phyloP scores from a whole-genome alignment of 2,797 vertebrate species.

The Tympanoctomys barrerae region DNA sequence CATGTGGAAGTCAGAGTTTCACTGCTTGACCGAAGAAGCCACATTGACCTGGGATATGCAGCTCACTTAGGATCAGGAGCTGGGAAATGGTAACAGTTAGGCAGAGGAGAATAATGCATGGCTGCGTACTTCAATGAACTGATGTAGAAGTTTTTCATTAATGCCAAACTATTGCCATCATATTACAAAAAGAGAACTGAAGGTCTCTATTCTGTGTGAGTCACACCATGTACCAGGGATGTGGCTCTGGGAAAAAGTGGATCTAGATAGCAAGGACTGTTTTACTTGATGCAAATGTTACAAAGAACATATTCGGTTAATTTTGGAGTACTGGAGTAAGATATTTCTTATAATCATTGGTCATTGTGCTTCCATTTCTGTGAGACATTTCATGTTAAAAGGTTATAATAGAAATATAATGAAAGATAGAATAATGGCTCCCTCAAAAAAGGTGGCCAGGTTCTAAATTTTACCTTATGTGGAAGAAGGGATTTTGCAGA shows the following conservation, averaged over 20 bases:
- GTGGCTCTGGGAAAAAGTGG: neutral
- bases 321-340: neutral
- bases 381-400: constrained; percentile 30
- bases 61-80: neutral
- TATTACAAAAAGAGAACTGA: neutral
- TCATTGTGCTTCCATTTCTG: neutral
- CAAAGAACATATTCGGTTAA: neutral
- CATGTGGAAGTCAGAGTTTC: neutral
- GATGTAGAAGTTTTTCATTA: neutral
- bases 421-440: neutral
- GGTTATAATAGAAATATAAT: neutral
- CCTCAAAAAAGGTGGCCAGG: neutral
- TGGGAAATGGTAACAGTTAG: neutral
- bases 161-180: neutral
- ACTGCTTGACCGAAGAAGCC: neutral
- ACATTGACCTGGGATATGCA: neutral
- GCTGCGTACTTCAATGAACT: neutral
- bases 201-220: neutral
- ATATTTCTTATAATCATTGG: constrained; percentile 4
- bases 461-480: neutral
- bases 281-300: neutral
- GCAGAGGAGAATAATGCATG: neutral
- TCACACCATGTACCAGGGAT: neutral
- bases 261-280: neutral
- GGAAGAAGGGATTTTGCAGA: neutral